phyloP scores from a whole-genome alignment of 2,888 invertebrate species.

The Criorhina ranunculi region DNA sequence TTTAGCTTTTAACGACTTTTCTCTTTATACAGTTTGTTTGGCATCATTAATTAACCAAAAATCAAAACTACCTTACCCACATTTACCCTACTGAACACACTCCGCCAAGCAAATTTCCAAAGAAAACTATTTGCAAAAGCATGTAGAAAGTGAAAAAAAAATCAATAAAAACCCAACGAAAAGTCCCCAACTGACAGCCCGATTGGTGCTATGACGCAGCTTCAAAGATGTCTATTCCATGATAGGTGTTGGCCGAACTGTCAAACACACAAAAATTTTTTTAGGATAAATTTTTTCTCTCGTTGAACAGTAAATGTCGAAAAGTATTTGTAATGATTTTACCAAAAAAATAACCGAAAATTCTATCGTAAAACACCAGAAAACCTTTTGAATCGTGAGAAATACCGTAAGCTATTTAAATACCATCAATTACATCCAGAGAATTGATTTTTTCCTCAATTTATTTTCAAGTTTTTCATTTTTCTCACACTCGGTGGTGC shows the following conservation, averaged over 20 bases:
- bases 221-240: constrained; percentile 77
- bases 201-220: constrained; percentile 73
- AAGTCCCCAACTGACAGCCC: constrained; percentile 72
- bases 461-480: constrained; percentile 79
- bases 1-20: too few species aligned
- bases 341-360: constrained; percentile 70
- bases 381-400: constrained; percentile 68
- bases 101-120: constrained; percentile 23
- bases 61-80: constrained; percentile 33
- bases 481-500: constrained; percentile 81
- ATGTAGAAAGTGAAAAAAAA: constrained; percentile 36
- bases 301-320: constrained; percentile 63
- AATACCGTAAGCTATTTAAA: constrained; percentile 72
- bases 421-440: constrained; percentile 51
- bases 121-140: constrained; percentile 33
- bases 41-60: too few species aligned
- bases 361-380: constrained; percentile 60
- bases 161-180: constrained; percentile 76
- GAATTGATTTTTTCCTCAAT: constrained; percentile 74
- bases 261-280: constrained; percentile 73
- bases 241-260: constrained; percentile 77
- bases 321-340: constrained; percentile 71
- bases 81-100: constrained; percentile 31
- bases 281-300: constrained; percentile 74
- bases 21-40: too few species aligned